Evolutionary conservation across 92 coral and sea anemone genomes (phyloP), one percentile per base, ranked within the genome.

Genomic region (Meandrina meandrites): DNA sequence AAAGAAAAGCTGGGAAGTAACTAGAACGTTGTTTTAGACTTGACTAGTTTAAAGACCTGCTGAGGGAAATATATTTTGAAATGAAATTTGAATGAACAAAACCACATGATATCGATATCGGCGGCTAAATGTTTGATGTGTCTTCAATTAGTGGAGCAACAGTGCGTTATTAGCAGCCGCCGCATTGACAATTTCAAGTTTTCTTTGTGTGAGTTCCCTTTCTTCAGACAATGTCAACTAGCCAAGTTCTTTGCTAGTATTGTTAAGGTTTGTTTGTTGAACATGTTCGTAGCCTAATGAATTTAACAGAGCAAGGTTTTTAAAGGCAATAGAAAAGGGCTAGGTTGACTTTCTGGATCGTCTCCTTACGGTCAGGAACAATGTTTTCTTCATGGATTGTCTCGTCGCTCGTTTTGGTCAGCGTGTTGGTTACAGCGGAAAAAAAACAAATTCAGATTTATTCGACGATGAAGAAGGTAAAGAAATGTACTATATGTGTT

Each of bases 191-290:
- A 62, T 6, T 81, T 58, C 27, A 81, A 64, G 58, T 40, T 81
- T 28, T 67, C 75, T 81, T 40, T 66, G 60, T 67, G 34, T 15
- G 48, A 22, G 48, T 4, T 53, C 28, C 50, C 56, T 73, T 54
- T 78, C 69, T 78, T 21, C 53, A 48, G 64, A 54, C 68, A 78
- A 51, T 83, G 79, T 51, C 56, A 72, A 83, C 67, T 72, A 53
- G n/a, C 31, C 79, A 3, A 32, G 50, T 12, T 16, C 14, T 31
- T 31, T 14, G 48, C 35, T 16, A 54, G 54, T 74, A 84, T 34
- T 37, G 72, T 53, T 54, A 31, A 32, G 80, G 27, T 74, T 84
- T 84, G 87, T 73, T 84, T 84, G 87, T 40, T 74, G 71, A 84
- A 56, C 28, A n/a, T 51, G 37, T 34, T 47, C 14, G n/a, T 19